Evolutionary conservation across 2,888 invertebrate genomes (phyloP).

Genomic region (Melipona beecheii): DNA sequence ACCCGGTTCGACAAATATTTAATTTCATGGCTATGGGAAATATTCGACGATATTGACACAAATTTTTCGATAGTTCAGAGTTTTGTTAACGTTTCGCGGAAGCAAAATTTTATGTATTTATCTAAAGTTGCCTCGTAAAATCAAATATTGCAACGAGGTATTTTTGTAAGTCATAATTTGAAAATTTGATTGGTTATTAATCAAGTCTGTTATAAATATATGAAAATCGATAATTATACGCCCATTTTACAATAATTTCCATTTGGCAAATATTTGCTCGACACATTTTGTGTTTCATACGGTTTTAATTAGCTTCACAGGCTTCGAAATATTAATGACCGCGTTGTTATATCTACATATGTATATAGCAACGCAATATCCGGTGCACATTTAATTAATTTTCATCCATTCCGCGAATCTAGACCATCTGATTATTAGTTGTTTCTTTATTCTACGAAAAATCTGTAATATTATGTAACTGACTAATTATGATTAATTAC

Average conservation of each 20-base stretch:
- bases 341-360: not conserved
- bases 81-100: not conserved
- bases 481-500: not conserved
- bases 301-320: constrained; percentile 10
- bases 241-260: constrained; percentile 12
- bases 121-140: fast-evolving
- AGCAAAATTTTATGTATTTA: not conserved
- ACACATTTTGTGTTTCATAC: not conserved
- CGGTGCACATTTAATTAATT: constrained; percentile 3
- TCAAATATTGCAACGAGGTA: too few relatives aligned
- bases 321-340: constrained; percentile 12
- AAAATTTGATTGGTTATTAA: not conserved
- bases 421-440: not conserved
- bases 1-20: not conserved
- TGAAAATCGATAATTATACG: not conserved
- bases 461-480: not conserved
- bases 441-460: not conserved
- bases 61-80: not conserved
- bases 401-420: not conserved
- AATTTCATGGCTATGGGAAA: too few relatives aligned
- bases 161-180: not conserved
- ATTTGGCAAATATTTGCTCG: constrained; percentile 21
- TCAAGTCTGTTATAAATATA: not conserved
- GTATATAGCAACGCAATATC: not conserved
- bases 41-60: not conserved